These are phyloP conservation scores for Catharus minimus DNA, from an alignment of 2,113 vertebrate genomes.

Conservation along the genomic window DNA sequence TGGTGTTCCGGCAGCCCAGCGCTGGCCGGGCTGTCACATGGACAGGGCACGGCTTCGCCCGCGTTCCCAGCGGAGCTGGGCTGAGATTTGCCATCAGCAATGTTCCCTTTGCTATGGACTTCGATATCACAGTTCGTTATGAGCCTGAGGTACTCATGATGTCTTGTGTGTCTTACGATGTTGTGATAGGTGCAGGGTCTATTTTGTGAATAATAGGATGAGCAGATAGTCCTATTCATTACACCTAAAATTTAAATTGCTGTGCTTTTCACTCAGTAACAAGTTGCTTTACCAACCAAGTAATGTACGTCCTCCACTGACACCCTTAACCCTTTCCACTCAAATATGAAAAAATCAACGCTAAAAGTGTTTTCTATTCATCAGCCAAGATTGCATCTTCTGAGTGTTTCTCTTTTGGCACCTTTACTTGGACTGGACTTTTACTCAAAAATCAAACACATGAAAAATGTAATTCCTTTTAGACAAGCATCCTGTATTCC, in stretches of 20 bases:
- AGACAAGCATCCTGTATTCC: not conserved
- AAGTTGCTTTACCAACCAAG: not conserved
- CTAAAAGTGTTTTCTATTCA: not conserved
- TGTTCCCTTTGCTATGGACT: conserved; percentile 79
- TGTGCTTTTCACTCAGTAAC: not conserved
- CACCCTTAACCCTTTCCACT: not conserved
- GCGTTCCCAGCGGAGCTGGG: conserved; percentile 74
- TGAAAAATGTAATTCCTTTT: not conserved
- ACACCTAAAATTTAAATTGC: not conserved
- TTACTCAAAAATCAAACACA: not conserved
- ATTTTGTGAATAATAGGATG: not conserved
- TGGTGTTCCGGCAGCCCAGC: conserved; percentile 71
- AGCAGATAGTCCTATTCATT: not conserved
- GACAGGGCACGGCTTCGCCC: conserved; percentile 83
- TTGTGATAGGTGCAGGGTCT: not conserved
- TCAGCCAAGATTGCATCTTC: not conserved
- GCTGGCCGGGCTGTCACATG: conserved; percentile 68
- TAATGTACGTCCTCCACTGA: not conserved
- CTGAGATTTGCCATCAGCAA: conserved; percentile 82
- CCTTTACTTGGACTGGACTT: not conserved
- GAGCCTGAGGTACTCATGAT: conserved; percentile 78
- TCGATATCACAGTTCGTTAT: conserved; percentile 79
- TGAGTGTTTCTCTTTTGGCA: not conserved
- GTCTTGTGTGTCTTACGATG: not conserved
- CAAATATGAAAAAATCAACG: not conserved